Percentiles rank a stretch among this genome's conserved stretches.
These are phyloP conservation scores for Morelia viridis DNA, from an alignment of 2,797 vertebrate genomes.

Conservation along the genomic window DNA sequence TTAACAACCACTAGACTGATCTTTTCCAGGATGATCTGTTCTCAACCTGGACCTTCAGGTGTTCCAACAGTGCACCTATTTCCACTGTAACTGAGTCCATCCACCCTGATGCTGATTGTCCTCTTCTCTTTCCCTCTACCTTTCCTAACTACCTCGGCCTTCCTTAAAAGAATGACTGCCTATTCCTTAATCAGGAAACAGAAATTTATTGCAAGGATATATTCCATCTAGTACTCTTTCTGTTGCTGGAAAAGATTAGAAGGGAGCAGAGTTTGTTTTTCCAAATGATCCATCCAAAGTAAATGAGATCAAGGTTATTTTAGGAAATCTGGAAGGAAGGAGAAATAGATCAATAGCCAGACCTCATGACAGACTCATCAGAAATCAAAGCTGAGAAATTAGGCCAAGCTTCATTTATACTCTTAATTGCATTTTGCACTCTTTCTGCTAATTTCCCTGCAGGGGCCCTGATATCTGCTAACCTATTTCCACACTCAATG, in stretches of 20 bases:
- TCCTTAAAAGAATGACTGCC: neutral
- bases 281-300: conserved; percentile 63
- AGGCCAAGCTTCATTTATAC: conserved; percentile 51
- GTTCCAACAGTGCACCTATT: neutral
- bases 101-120: neutral
- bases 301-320: conserved; percentile 71
- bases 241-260: conserved; percentile 66
- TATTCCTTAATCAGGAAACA: neutral
- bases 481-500: conserved; percentile 57
- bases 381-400: conserved; percentile 57
- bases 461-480: conserved; percentile 59
- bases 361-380: conserved; percentile 64
- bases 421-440: conserved; percentile 70
- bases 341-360: conserved; percentile 69
- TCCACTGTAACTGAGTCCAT: neutral
- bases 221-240: conserved; percentile 58
- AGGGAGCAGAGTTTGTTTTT: conserved; percentile 62
- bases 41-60: neutral
- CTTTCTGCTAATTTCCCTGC: conserved; percentile 50
- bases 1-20: no score
- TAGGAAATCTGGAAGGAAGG: conserved; percentile 61
- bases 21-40: neutral
- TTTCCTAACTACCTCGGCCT: neutral
- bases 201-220: neutral
- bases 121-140: neutral